Conservation (phyloP, 2,113 vertebrate genomes). For the Saiga tatarica region DNA sequence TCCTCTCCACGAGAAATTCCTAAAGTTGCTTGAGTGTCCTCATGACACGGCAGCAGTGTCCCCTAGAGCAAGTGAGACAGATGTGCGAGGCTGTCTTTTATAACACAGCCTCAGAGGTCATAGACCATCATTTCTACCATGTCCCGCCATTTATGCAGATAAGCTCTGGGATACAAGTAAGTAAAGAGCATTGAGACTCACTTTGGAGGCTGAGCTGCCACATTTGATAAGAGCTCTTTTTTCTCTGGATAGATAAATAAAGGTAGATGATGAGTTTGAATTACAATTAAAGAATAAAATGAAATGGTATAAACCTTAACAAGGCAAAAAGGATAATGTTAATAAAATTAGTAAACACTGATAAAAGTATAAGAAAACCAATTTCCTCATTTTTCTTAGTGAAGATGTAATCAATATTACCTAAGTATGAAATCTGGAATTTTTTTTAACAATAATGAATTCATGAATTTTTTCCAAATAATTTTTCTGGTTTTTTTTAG, state of each 20-base stretch:
- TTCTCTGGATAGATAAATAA: not conserved
- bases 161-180: not conserved
- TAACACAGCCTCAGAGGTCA: not conserved
- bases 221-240: not conserved
- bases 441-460: not conserved
- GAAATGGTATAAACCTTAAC: not conserved
- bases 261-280: not conserved
- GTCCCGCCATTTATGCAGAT: not conserved
- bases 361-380: not conserved
- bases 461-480: conserved; percentile 4
- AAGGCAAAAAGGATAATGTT: not conserved
- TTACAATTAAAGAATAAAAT: not conserved
- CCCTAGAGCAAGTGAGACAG: not conserved
- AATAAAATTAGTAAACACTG: not conserved
- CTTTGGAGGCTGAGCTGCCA: not conserved
- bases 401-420: not conserved
- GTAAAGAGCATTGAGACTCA: not conserved
- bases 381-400: conserved; percentile 17
- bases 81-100: not conserved
- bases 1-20: not conserved
- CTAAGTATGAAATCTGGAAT: not conserved
- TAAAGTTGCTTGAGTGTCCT: not conserved
- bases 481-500: conserved; percentile 38
- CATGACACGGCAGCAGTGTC: not conserved
- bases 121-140: not conserved